Percentiles rank a stretch among this genome's conserved stretches.
Conservation (phyloP, 2,113 vertebrate genomes). For the Helogale parvula region DNA sequence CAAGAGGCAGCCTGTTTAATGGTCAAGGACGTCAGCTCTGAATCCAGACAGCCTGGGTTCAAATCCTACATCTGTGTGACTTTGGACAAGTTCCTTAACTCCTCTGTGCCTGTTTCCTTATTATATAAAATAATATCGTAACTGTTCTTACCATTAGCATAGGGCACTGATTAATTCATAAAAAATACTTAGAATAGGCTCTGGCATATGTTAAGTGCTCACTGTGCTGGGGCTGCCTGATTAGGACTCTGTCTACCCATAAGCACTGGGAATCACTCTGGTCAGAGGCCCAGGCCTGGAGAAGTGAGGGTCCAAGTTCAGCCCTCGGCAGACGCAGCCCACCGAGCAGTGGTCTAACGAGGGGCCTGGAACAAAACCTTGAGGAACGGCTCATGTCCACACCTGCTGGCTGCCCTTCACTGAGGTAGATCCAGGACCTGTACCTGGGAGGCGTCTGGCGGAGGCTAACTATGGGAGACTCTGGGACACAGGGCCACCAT, state of each 20-base stretch:
- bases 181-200: background rate
- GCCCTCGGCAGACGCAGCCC: background rate
- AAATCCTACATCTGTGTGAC: background rate
- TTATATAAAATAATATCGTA: background rate
- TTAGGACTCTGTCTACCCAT: background rate
- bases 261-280: background rate
- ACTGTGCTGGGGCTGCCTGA: too few species aligned
- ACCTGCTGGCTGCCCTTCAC: too few species aligned
- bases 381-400: background rate
- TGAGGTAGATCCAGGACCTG: background rate
- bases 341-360: background rate
- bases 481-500: background rate
- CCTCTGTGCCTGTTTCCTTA: background rate
- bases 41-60: background rate
- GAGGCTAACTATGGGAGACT: background rate
- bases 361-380: background rate
- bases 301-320: background rate
- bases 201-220: background rate
- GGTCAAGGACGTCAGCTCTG: background rate
- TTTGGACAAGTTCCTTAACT: background rate
- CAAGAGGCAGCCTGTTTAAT: background rate
- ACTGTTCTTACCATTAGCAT: background rate
- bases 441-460: background rate
- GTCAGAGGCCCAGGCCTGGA: background rate
- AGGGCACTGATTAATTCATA: background rate